A percentile compares a stretch with the other conserved stretches of the same genome.
Conservation (phyloP, 2,888 invertebrate genomes). For the Microctonus brassicae region DNA sequence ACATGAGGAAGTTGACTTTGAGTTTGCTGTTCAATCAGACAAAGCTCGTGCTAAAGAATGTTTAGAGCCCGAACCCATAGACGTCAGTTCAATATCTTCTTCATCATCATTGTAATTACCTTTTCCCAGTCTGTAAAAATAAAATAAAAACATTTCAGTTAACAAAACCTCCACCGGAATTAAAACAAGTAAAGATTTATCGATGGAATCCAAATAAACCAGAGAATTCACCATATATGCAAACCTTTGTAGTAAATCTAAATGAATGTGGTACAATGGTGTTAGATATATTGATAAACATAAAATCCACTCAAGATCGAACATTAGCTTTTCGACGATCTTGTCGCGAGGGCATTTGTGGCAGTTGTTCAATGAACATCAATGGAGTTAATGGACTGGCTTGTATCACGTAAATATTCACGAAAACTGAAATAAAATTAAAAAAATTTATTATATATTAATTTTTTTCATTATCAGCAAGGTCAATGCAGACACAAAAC, state of each 20-base stretch:
- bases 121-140: not conserved
- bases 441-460: too few species aligned
- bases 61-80: constrained; percentile 2
- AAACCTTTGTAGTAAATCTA: constrained; percentile 76
- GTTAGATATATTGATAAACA: constrained; percentile 75
- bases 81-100: not conserved
- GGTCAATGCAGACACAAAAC: constrained; percentile 60
- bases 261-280: constrained; percentile 73
- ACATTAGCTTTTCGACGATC: constrained; percentile 76
- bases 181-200: constrained; percentile 67
- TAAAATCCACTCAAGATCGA: constrained; percentile 75
- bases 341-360: constrained; percentile 79
- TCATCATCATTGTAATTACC: not conserved
- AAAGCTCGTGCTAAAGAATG: constrained; percentile 27
- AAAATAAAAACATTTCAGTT: not conserved
- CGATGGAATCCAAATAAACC: constrained; percentile 72
- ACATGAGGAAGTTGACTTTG: not conserved
- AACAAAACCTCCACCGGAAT: constrained; percentile 25
- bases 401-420: constrained; percentile 63
- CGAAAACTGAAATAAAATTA: not conserved
- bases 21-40: constrained; percentile 21
- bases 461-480: constrained; percentile 43
- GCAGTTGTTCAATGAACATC: constrained; percentile 79
- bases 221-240: constrained; percentile 71
- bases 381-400: constrained; percentile 77